A percentile compares a stretch with the other conserved stretches of the same genome.
Conservation (phyloP, 2,888 invertebrate genomes). For the Gisinianus flammeolus region DNA sequence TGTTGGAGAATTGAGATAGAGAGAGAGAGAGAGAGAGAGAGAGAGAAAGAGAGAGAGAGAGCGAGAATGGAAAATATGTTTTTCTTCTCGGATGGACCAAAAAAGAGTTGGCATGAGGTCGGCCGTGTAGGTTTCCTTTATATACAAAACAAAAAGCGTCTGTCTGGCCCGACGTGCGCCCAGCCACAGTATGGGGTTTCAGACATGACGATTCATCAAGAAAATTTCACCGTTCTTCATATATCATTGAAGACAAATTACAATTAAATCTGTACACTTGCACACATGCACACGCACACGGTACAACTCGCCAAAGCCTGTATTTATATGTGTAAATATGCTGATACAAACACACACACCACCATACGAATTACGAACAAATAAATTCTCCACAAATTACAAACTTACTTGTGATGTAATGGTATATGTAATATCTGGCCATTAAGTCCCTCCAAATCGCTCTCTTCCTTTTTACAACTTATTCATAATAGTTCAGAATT, state of each 20-base stretch:
- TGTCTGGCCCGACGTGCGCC: constrained; percentile 48
- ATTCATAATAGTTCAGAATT: no score
- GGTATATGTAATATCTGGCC: no score
- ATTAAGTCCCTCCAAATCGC: no score
- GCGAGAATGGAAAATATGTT: background rate
- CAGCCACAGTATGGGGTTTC: constrained; percentile 48
- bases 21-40: background rate
- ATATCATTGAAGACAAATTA: constrained; percentile 44
- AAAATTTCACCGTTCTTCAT: constrained; percentile 39
- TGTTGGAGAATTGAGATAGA: background rate
- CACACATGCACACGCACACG: background rate
- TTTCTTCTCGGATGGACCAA: background rate
- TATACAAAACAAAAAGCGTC: background rate
- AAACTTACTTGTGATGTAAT: no score
- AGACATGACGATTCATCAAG: constrained; percentile 55
- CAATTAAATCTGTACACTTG: constrained; percentile 38
- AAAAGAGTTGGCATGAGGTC: constrained; percentile 15
- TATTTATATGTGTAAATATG: no score
- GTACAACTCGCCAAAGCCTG: no score
- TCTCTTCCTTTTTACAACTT: no score
- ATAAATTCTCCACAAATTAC: no score
- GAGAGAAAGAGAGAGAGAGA: background rate
- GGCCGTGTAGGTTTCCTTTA: background rate
- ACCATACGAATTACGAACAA: no score
- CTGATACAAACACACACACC: no score